Base-by-base conservation (phyloP, 2,797 vertebrate genomes). In the Discoglossus pictus region DNA sequence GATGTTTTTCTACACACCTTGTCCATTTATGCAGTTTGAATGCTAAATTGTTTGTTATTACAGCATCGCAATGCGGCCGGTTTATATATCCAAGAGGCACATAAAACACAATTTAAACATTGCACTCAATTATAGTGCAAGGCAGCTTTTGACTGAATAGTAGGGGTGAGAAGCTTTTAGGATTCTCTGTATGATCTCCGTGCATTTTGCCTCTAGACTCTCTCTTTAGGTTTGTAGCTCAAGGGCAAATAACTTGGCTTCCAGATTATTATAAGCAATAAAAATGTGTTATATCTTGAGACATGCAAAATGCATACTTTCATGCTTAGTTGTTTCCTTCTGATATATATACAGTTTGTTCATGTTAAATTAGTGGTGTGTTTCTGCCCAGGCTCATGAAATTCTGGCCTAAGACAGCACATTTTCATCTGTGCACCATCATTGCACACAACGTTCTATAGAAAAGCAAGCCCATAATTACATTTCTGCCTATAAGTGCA, bases 1-100 rank as follows among this genome's bases (percentile, higher is more conserved):
- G 50, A 52, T 52, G n/a, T 51, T 59, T 58, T 59, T 43, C 25
- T 15, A 43, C 61, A 71, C 61, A 64, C 61, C 68, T 71, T 71
- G 61, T 9, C 61, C 18, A 17, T 35, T 36, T 59, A 59, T 59
- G 61, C 52, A 65, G 24, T 50, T 51, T 36, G 68, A 55, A 65
- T 71, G 46, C 68, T 71, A 34, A 71, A 71, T 39, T 16, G 20
- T 51, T 46, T 23, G 16, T 36, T 38, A 15, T 23, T 35, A 12
- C 66, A 43, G 56, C 38, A 18, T 60, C 51, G 46, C 47, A 58
- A 20, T 17, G 35, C 12, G 23, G 43, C 36, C 13, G 18, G 12
- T 48, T 64, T 36, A 31, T 15, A 39, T 61, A 51, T 68, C 65
- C 47, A 53, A 23, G 27, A 68, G 65, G 56, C 53, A 68, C 8